A percentile compares a stretch with the other conserved stretches of the same genome.
phyloP scores from a whole-genome alignment of 2,888 invertebrate genomes.

The Urechis unicinctus region DNA sequence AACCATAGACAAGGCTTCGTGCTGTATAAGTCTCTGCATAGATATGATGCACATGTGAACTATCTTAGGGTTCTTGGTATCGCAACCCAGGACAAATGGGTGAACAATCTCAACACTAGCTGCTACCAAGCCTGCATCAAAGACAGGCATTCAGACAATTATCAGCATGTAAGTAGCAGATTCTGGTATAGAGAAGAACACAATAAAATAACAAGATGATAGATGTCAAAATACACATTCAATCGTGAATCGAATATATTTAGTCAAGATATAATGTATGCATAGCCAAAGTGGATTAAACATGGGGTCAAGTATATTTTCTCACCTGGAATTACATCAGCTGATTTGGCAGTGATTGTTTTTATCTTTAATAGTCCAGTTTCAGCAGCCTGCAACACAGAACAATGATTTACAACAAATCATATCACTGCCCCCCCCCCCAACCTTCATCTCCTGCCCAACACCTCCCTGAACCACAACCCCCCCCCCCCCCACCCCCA shows the following conservation, averaged over 20 bases:
- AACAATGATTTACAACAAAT: too few species aligned
- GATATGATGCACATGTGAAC: slow-evolving; percentile 88
- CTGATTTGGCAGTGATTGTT: slow-evolving; percentile 58
- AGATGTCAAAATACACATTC: not conserved
- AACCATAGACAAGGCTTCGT: slow-evolving; percentile 41
- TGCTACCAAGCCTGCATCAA: slow-evolving; percentile 68
- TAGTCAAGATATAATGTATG: not conserved
- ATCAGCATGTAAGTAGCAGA: not conserved
- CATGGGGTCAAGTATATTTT: slow-evolving; percentile 1
- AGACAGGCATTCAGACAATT: not conserved
- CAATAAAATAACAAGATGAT: not conserved
- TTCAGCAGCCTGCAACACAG: slow-evolving; percentile 98
- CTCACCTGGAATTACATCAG: slow-evolving; percentile 37
- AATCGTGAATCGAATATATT: too few species aligned
- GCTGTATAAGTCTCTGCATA: slow-evolving; percentile 80
- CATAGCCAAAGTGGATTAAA: too few species aligned
- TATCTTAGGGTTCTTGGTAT: slow-evolving; percentile 91
- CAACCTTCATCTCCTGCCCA: slow-evolving; percentile 7
- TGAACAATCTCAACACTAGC: slow-evolving; percentile 91
- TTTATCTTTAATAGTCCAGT: slow-evolving; percentile 86
- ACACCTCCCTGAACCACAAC: too few species aligned
- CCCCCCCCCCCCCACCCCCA: too few species aligned
- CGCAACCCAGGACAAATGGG: slow-evolving; percentile 94
- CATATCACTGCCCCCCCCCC: slow-evolving; percentile 2
- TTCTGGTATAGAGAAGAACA: not conserved